Evolutionary conservation across 2,888 invertebrate genomes (phyloP).

Genomic region (Gastrophysa polygoni): DNA sequence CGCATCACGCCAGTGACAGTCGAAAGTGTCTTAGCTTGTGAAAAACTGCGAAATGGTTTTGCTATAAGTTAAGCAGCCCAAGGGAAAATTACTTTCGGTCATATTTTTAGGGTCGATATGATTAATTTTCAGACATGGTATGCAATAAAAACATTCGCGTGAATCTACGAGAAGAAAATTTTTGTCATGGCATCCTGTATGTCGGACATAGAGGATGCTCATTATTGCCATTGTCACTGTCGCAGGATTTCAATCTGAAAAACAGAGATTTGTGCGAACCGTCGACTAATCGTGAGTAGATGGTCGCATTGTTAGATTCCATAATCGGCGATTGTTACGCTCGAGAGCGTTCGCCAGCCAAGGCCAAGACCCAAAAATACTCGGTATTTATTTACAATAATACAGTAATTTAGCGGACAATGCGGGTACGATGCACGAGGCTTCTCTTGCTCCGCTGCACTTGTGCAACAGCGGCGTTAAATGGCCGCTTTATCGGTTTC

Average conservation of each 20-base stretch:
- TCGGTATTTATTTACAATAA: conserved; percentile 38
- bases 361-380: conserved; percentile 37
- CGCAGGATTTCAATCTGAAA: not conserved
- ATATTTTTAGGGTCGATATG: too few species aligned
- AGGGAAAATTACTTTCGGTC: too few species aligned
- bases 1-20: too few species aligned
- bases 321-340: conserved; percentile 9
- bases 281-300: not conserved
- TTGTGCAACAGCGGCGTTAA: conserved; percentile 44
- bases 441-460: conserved; percentile 37
- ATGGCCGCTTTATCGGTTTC: conserved; percentile 45
- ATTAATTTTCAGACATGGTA: too few species aligned
- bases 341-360: conserved; percentile 22
- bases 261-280: not conserved
- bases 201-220: too few species aligned
- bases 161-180: too few species aligned
- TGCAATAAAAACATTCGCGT: too few species aligned
- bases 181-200: too few species aligned
- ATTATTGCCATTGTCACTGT: too few species aligned
- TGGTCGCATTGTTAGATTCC: not conserved
- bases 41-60: too few species aligned
- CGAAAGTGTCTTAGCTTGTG: too few species aligned
- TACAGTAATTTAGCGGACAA: conserved; percentile 40
- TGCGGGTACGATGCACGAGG: conserved; percentile 39
- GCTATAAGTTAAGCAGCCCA: too few species aligned